These are phyloP conservation scores for Gopherus evgoodei DNA, from an alignment of 2,113 vertebrate genomes.

Conservation along the genomic window DNA sequence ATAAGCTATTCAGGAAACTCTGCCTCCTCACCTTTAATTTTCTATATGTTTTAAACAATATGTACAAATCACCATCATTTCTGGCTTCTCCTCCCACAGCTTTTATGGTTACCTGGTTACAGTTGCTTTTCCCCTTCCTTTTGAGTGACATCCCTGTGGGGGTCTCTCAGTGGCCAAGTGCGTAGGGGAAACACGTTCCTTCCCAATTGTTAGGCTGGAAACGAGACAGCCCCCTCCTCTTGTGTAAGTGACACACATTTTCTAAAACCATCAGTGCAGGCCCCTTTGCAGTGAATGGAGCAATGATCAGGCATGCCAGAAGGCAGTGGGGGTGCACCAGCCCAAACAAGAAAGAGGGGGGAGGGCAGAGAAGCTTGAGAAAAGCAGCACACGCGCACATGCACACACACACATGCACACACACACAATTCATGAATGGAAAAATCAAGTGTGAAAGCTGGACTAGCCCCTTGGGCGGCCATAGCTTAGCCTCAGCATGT, in stretches of 20 bases:
- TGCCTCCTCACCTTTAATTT: slow-evolving; percentile 2
- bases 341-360: rapidly evolving
- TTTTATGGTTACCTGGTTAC: slow-evolving; percentile 69
- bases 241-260: rapidly evolving
- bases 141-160: slow-evolving; percentile 44
- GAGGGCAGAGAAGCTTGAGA: background rate
- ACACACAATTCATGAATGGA: background rate
- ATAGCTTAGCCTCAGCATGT: rapidly evolving
- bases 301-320: background rate
- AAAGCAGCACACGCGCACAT: background rate
- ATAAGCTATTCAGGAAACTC: background rate
- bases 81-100: slow-evolving; percentile 71
- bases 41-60: slow-evolving; percentile 46
- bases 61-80: slow-evolving; percentile 36
- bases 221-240: background rate
- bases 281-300: background rate
- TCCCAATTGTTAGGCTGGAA: background rate
- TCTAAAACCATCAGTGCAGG: rapidly evolving
- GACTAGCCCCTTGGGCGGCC: background rate
- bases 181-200: background rate
- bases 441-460: background rate
- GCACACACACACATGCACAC: rapidly evolving
- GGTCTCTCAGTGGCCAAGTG: background rate
- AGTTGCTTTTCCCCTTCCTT: slow-evolving; percentile 21
- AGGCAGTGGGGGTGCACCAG: background rate